A percentile compares a stretch with the other conserved stretches of the same genome.
phyloP scores from a whole-genome alignment of 2,888 invertebrate species.

The Chrysodeixis includens region DNA sequence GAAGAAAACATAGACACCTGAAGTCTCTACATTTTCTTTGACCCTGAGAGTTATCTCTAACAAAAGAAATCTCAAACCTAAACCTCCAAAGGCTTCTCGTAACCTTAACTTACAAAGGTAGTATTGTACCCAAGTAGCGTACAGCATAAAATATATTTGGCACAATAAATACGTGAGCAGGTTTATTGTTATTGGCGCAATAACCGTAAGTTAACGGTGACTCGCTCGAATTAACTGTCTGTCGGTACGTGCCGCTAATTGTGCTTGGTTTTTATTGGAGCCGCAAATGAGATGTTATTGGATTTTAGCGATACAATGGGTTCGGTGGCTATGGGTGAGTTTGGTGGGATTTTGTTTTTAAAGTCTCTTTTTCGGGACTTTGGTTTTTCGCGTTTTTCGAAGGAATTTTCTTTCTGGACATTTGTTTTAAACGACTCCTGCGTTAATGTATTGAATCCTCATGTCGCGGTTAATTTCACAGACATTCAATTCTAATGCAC shows the following conservation, averaged over 20 bases:
- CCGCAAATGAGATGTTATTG: constrained; percentile 52
- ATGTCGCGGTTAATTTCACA: no score
- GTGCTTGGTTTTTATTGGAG: constrained; percentile 56
- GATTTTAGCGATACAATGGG: constrained; percentile 41
- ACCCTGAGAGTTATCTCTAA: not conserved
- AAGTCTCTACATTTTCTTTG: not conserved
- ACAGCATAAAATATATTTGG: constrained; percentile 60
- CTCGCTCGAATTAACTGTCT: constrained; percentile 57
- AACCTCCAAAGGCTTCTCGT: not conserved
- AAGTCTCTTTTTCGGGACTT: no score
- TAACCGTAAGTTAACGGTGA: constrained; percentile 62
- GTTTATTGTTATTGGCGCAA: constrained; percentile 64
- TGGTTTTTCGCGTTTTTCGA: no score
- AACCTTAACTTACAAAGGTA: not conserved
- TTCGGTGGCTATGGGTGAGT: not conserved
- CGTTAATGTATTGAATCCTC: no score
- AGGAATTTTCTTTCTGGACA: no score
- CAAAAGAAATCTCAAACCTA: not conserved
- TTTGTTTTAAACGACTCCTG: no score
- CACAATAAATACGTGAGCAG: constrained; percentile 49
- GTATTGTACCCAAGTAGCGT: constrained; percentile 45
- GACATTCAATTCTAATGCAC: no score
- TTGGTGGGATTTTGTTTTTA: no score
- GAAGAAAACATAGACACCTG: not conserved
- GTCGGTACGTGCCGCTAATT: constrained; percentile 57